Base-by-base conservation (phyloP, 2,113 vertebrate genomes). In the Callithrix jacchus region DNA sequence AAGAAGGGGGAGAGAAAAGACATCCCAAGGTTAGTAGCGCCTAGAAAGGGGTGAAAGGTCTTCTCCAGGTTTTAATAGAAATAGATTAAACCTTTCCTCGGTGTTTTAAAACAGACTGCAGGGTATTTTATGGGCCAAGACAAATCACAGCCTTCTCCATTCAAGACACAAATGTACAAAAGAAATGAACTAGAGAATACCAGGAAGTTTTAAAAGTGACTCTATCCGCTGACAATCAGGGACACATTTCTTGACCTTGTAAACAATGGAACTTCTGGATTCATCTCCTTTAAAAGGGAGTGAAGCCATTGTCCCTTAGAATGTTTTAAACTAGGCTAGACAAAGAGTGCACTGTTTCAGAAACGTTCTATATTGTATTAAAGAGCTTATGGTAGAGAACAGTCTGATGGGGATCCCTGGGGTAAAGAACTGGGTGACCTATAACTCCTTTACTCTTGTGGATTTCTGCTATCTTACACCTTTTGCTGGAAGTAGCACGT, bases 241-340 rank as follows among this genome's bases (percentile, higher is more conserved):
- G 91, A 93, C 94, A 96, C 61, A 58, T 79, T 90, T 87, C 71
- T 58, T 96, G 93, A 91, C 95, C 94, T 95, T 89, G 66, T 96
- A 97, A 93, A 96, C 95, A 97, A 95, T 97, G 85, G 80, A 90
- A 97, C 89, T 94, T 96, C 40, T 25, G 40, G 85, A 95, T 86
- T 95, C 66, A 84, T 90, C 94, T 93, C 74, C 84, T 74, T 87
- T 95, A 93, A 80, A 96, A 93, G 17, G 89, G 81, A 98, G 70
- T 66, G 89, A 96, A 96, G 77, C 84, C 87, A 96, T 96, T 97
- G 97, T 98, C 79, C 87, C 80, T 97, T 84, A 93, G 76, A 94
- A 68, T 68, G 76, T 95, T 96, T 96, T 91, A 95, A 96, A 93
- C 23, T 61, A 71, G 82, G 81, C 37, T 82, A 81, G 87, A 98